Evolutionary conservation across 1,140 invertebrate species (phyloP).

Genomic region (Brachionus asplanchnoidis): DNA sequence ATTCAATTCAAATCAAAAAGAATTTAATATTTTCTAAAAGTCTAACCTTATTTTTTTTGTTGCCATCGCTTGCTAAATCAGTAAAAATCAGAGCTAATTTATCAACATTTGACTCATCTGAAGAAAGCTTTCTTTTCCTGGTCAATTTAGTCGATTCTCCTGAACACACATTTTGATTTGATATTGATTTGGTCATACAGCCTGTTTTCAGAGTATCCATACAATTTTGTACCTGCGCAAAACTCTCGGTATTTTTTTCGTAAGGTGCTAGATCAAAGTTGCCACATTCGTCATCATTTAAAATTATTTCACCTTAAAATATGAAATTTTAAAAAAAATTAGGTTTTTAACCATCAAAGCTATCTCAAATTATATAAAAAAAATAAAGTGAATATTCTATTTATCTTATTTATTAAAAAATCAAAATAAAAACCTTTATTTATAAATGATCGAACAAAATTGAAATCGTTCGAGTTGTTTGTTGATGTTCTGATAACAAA

Average conservation of each 20-base stretch:
- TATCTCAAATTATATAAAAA: neutral
- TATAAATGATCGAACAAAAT: neutral
- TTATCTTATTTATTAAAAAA: too few relatives aligned
- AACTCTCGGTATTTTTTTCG: neutral
- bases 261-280: neutral
- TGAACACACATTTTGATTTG: neutral
- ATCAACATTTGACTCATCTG: neutral
- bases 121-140: neutral
- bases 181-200: neutral
- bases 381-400: too few relatives aligned
- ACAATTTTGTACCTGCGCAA: neutral
- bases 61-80: neutral
- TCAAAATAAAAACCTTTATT: neutral
- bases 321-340: neutral
- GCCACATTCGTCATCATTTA: neutral
- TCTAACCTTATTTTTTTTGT: neutral
- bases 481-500: neutral
- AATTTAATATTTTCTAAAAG: too few relatives aligned
- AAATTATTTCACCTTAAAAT: neutral
- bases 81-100: neutral
- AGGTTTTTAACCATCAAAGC: neutral
- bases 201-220: neutral
- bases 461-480: conserved; percentile 25
- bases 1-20: too few relatives aligned
- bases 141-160: neutral